Evolutionary conservation across 23 tunicate genomes (phyloP), one percentile per base, ranked within the genome.

Genomic region (Ascidia mentula): DNA sequence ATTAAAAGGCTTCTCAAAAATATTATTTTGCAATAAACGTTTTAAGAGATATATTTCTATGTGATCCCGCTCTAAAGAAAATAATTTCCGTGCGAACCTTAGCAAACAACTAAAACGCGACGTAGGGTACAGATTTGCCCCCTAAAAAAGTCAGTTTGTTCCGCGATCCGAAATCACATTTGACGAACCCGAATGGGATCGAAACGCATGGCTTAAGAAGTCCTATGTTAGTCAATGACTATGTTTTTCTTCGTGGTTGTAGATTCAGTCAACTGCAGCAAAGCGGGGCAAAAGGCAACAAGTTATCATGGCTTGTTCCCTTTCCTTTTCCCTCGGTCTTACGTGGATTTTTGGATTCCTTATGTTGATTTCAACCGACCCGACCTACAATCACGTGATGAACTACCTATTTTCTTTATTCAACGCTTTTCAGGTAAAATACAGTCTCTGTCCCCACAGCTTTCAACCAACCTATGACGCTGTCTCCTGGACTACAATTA

Each of bases 321-420:
- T 89, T 6, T 77, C 84, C 18, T 80, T 87, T 75, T 73, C 86
- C 15, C 59, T 87, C 17, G 95, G 95, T 9, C 1, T 89, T 22
- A 74, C 85, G 5, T 89, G 95, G 95, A 34, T 78, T 35, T 73
- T 89, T 39, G 95, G 95, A 7, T 84, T 85, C 73, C 72, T 89
- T 46, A 84, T 89, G 95, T 73, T 89, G 36, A 70, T 89, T 31
- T 84, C 95, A 24, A 34, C 70, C 7, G 77, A 89, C 72, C 79
- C 30, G 12, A 65, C 76, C 4, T 89, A 72, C 71, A 81, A 85
- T 38, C 34, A 17, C 13, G 76, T 79, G 3, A 83, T 84, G 84
- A 79, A 74, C 73, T 89, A 85, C 85, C 38, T 89, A 6, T 89
- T 89, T 74, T 77, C 95, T 0, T 46, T 83, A 31, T 83, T 84